Conservation (phyloP, 2,797 vertebrate species). For the Nyctalus aviator region DNA sequence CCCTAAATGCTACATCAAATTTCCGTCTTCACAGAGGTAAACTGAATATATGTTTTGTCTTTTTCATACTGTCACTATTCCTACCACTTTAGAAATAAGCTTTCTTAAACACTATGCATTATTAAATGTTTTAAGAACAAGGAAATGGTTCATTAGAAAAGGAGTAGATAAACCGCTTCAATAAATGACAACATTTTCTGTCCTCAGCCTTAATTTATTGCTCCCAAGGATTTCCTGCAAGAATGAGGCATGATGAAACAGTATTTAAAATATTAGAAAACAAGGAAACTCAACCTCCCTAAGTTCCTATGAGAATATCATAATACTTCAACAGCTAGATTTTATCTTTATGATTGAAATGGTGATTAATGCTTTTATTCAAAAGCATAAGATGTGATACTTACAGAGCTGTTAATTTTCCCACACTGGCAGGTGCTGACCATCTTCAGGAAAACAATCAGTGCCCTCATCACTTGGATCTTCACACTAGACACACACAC, state of each 20-base stretch:
- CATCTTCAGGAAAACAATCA: background rate
- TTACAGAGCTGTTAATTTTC: background rate
- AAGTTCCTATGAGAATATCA: background rate
- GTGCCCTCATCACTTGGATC: background rate
- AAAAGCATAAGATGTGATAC: background rate
- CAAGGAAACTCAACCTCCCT: background rate
- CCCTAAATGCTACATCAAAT: background rate
- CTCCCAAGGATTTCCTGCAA: background rate
- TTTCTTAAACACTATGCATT: background rate
- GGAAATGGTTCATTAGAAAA: background rate
- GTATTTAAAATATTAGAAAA: conserved; percentile 13
- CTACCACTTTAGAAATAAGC: background rate
- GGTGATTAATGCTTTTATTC: background rate
- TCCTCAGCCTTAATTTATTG: conserved; percentile 6
- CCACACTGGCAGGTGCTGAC: background rate
- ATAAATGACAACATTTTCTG: background rate
- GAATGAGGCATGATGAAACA: background rate
- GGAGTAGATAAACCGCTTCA: background rate
- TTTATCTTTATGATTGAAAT: background rate
- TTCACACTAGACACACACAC: background rate
- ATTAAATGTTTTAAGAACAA: background rate
- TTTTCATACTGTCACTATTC: background rate
- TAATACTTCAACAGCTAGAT: background rate
- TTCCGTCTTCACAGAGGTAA: background rate
- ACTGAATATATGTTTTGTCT: background rate